Percentiles rank a stretch among this genome's conserved stretches.
Conservation (phyloP, 2,797 vertebrate species). For the Thamnophis elegans region DNA sequence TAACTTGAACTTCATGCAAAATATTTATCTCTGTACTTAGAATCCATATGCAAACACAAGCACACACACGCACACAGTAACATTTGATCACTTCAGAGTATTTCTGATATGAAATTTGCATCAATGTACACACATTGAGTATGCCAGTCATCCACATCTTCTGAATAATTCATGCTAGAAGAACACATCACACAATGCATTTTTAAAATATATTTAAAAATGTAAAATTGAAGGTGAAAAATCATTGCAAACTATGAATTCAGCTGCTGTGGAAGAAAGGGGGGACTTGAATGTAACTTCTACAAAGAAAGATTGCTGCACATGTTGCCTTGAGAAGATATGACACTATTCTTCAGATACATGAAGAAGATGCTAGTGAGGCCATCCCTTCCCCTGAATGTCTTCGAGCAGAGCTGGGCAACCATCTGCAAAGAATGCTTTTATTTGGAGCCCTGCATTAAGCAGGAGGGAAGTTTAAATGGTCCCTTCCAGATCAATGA, state of each 20-base stretch:
- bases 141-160: background rate
- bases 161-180: background rate
- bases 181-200: background rate
- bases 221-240: background rate
- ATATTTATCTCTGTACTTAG: background rate
- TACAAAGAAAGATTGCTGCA: background rate
- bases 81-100: background rate
- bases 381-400: background rate
- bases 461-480: background rate
- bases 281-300: background rate
- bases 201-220: background rate
- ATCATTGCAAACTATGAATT: background rate
- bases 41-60: background rate
- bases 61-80: background rate
- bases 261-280: background rate
- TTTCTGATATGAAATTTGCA: background rate
- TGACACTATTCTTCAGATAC: background rate
- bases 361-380: background rate
- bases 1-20: conserved; percentile 28
- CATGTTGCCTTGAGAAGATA: background rate
- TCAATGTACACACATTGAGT: background rate
- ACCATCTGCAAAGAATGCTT: background rate
- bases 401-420: background rate
- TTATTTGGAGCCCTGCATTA: background rate
- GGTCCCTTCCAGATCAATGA: background rate